Percentiles rank a stretch among this genome's conserved stretches.
phyloP scores from a whole-genome alignment of 2,113 vertebrate genomes.

The Parus major region DNA sequence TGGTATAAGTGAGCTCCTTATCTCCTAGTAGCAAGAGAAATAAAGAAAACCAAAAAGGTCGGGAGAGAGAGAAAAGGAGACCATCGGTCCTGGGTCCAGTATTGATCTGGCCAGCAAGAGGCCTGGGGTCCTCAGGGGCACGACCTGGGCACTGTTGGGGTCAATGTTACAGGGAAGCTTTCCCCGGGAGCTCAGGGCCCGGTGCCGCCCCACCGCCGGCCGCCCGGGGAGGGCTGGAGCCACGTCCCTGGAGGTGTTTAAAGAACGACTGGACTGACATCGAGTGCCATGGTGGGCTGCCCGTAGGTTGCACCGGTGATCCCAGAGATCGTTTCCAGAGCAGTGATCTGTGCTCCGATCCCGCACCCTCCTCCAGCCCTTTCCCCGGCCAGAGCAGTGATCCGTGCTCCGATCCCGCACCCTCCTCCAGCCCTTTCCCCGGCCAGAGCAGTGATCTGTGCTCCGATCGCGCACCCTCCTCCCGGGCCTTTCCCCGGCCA shows the following conservation, averaged over 20 bases:
- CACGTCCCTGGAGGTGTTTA: not conserved
- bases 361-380: not conserved
- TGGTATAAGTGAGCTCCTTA: not conserved
- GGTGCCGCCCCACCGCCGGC: rapidly evolving
- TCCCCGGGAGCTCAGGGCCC: not conserved
- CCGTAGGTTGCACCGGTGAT: rapidly evolving
- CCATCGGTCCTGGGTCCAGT: rapidly evolving
- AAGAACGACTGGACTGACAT: not conserved
- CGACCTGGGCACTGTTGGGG: not conserved
- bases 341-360: too few species aligned
- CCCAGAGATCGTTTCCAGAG: rapidly evolving
- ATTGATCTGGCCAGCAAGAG: not conserved
- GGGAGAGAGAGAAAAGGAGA: not conserved
- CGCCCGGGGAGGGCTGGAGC: not conserved
- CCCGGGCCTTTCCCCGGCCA: too few species aligned
- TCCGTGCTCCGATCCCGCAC: too few species aligned
- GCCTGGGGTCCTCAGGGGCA: too few species aligned
- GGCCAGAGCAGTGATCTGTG: too few species aligned
- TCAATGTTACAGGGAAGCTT: not conserved
- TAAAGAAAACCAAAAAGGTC: not conserved
- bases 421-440: too few species aligned
- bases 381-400: too few species aligned
- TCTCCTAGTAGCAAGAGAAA: not conserved
- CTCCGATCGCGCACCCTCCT: too few species aligned
- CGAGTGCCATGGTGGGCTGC: not conserved